phyloP scores from a whole-genome alignment of 2,113 vertebrate genomes.

The Psilopsiagon aymara region DNA sequence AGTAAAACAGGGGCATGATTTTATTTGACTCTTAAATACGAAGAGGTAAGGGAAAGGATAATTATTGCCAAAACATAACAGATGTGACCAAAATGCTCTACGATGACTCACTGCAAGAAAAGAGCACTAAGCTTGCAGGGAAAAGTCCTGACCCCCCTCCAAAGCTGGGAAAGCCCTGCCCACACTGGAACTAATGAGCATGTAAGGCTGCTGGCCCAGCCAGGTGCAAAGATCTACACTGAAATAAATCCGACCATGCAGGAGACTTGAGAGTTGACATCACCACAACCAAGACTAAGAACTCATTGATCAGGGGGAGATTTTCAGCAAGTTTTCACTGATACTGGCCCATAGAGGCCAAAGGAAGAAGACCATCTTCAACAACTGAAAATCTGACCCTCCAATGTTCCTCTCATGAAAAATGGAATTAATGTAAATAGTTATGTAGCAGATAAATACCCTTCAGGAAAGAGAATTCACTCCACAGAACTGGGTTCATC shows the following conservation, averaged over 20 bases:
- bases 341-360: not conserved
- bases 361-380: not conserved
- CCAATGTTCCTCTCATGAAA: not conserved
- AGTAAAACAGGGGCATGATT: not conserved
- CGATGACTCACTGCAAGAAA: constrained; percentile 1
- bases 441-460: not conserved
- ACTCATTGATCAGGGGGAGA: not conserved
- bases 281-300: not conserved
- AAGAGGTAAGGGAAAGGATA: not conserved
- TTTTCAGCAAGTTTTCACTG: not conserved
- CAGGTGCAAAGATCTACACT: constrained; percentile 23
- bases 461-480: not conserved
- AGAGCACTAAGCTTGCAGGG: not conserved
- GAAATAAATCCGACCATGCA: not conserved
- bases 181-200: not conserved
- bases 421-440: not conserved
- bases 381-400: not conserved
- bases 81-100: not conserved
- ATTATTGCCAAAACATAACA: not conserved
- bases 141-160: not conserved
- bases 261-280: not conserved
- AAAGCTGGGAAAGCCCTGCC: not conserved
- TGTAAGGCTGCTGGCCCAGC: not conserved
- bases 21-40: not conserved
- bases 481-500: not conserved